Evolutionary conservation across 2,888 invertebrate genomes (phyloP), one percentile per base, ranked within the genome.

Genomic region (Amaurobius ferox): DNA sequence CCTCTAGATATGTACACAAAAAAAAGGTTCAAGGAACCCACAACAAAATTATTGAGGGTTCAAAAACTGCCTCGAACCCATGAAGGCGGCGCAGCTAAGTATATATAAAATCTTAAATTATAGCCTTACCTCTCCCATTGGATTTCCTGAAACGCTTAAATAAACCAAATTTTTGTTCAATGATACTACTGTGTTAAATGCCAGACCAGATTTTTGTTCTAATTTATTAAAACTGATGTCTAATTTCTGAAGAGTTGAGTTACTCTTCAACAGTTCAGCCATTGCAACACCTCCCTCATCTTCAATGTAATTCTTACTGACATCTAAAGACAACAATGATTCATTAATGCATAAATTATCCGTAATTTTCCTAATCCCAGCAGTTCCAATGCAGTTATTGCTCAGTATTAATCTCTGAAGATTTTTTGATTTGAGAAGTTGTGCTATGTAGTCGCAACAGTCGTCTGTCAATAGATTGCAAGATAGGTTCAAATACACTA

Each of bases 91-190:
- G n/a, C n/a, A n/a, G n/a, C n/a, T n/a, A n/a, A n/a, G n/a, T n/a
- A n/a, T n/a, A n/a, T n/a, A n/a, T n/a, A n/a, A n/a, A n/a, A n/a
- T n/a, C n/a, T n/a, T n/a, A n/a, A n/a, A n/a, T n/a, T n/a, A n/a
- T n/a, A n/a, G n/a, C n/a, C 55, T 66, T 85, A 78, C 85, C 61
- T 78, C 39, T 61, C 73, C 78, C 16, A 85, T 48, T 3, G n/a
- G 26, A 72, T 85, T 85, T 73, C 78, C 85, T 29, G 67, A 26
- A 1, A 85, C 11, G 32, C 73, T 78, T 32, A 85, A 44, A 62
- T 13, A 61, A 1, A 67, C 11, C 44, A 85, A 73, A 35, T 16
- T 44, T 5, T 11, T 16, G 30, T 78, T 78, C 9, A 16, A 26
- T 30, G 28, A n/a, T 1, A 85, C 7, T 23, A 79, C 32, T n/a